Evolutionary conservation across 2,888 invertebrate species (phyloP), one percentile per base, ranked within the genome.

Genomic region (Didymodactylos carnosus): DNA sequence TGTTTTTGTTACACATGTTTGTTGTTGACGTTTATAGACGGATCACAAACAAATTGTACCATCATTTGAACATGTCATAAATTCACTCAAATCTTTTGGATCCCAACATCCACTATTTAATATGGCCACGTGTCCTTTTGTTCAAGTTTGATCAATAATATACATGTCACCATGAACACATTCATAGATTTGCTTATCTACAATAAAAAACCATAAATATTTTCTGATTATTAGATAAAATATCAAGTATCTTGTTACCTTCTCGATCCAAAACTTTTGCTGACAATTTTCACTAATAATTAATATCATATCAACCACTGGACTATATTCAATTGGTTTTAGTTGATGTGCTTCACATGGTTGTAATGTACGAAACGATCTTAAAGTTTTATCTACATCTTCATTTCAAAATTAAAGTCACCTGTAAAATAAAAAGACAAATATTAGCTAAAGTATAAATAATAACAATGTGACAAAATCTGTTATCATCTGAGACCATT

Each of bases 341-440:
- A 98, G 93, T 0, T 93, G 92, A 83, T 98, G 94, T 75, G 86
- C 91, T 83, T 95, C 95, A 81, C 94, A 94, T 0, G 97, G 95
- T 77, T 91, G 90, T n/a, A 94, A 85, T 0, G 90, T 90, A 29
- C 95, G 87, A 82, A 95, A 98, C 70, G 93, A 91, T 72, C 90
- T 88, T 86, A 94, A 87, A 0, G 90, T 88, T 0, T 91, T 88
- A 82, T 97, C 94, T 94, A 98, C 79, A 98, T 91, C 72, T 90
- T 90, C 3, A 98, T 90, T 78, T 94, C 93, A 83, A 94, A 98
- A 82, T 98, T 97, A 39, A 92, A 88, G 0, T 94, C 92, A 0
- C 98, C 98, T 10, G 46, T 73, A 2, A 72, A 40, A n/a, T n/a
- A n/a, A n/a, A n/a, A n/a, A n/a, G n/a, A n/a, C n/a, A n/a, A n/a